Conservation (phyloP, 2,888 invertebrate genomes). For the Cheiracanthium punctorium region DNA sequence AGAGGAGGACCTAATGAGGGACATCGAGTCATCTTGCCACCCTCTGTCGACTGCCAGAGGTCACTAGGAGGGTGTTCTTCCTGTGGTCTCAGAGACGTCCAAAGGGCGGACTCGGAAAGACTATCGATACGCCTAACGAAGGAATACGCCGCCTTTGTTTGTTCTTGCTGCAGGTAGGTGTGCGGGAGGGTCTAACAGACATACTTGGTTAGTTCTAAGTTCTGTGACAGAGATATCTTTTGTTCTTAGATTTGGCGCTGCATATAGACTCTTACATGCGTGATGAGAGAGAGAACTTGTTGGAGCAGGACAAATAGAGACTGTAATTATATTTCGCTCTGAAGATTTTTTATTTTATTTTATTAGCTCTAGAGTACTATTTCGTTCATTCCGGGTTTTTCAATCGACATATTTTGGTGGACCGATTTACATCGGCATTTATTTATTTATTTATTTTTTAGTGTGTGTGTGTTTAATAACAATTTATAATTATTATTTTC, state of each 20-base stretch:
- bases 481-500: too few relatives aligned
- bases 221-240: background rate
- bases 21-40: constrained; percentile 57
- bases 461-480: too few relatives aligned
- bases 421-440: too few relatives aligned
- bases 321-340: too few relatives aligned
- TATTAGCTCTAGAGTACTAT: too few relatives aligned
- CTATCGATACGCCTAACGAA: constrained; percentile 6
- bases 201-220: background rate
- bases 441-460: too few relatives aligned
- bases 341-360: too few relatives aligned
- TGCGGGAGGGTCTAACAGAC: constrained; percentile 1
- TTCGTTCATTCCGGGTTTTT: too few relatives aligned
- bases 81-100: constrained; percentile 48
- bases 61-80: constrained; percentile 46
- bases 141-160: constrained; percentile 10
- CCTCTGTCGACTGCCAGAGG: constrained; percentile 47
- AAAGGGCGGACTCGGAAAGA: constrained; percentile 14
- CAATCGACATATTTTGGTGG: too few relatives aligned
- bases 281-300: too few relatives aligned
- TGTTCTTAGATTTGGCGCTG: background rate
- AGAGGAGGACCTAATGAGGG: constrained; percentile 62
- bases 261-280: background rate
- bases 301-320: too few relatives aligned
- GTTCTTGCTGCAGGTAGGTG: constrained; percentile 7